Evolutionary conservation across 2,888 invertebrate genomes (phyloP).

Genomic region (Tinea pellionella): DNA sequence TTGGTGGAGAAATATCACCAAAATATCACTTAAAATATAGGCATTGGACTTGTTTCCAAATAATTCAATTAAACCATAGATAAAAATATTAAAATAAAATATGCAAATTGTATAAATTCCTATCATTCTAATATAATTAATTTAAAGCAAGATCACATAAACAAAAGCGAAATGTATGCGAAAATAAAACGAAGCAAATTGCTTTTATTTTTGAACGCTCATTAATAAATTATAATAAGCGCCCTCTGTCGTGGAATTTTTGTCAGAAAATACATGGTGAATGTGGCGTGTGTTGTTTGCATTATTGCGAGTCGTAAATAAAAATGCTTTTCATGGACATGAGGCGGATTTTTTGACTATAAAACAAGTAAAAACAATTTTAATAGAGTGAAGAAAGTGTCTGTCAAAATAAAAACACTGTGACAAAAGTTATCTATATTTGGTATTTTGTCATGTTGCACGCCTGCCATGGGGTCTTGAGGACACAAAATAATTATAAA

Average conservation of each 20-base stretch:
- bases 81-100: too few relatives aligned
- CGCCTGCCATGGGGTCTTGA: conserved; percentile 65
- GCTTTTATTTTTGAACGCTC: background rate
- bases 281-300: conserved; percentile 72
- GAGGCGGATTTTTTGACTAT: conserved; percentile 38
- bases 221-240: conserved; percentile 16
- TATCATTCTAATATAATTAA: too few relatives aligned
- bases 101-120: too few relatives aligned
- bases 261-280: conserved; percentile 56
- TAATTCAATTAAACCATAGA: too few relatives aligned
- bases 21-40: too few relatives aligned
- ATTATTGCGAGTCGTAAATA: conserved; percentile 63
- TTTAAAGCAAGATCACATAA: too few relatives aligned
- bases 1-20: too few relatives aligned
- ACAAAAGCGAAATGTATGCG: too few relatives aligned
- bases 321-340: conserved; percentile 51
- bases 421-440: conserved; percentile 37
- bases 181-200: too few relatives aligned
- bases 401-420: conserved; percentile 28
- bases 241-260: conserved; percentile 53
- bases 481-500: conserved; percentile 63
- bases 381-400: conserved; percentile 28
- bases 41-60: too few relatives aligned
- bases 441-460: conserved; percentile 64
- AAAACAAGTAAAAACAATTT: conserved; percentile 37